Evolutionary conservation across 2,113 vertebrate species (phyloP).

Genomic region (Zapus hudsonius): DNA sequence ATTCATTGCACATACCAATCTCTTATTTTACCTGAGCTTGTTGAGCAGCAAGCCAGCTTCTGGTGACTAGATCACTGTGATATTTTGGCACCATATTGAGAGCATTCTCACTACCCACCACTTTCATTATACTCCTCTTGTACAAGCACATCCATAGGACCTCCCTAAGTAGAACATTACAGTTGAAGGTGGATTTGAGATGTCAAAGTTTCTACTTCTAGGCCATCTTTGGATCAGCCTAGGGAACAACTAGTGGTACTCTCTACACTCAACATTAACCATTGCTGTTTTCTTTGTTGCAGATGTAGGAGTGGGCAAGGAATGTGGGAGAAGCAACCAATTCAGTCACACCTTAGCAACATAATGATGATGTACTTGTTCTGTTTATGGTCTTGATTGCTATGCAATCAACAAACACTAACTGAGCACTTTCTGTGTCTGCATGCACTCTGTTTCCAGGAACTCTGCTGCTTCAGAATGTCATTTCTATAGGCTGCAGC

Average conservation of each 20-base stretch:
- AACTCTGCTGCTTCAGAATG: neutral
- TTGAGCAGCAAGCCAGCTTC: neutral
- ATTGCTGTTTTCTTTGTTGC: neutral
- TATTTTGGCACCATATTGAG: neutral
- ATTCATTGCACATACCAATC: neutral
- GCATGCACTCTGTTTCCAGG: neutral
- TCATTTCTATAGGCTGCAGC: neutral
- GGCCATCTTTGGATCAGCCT: neutral
- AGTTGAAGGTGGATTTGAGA: neutral
- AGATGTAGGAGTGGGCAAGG: neutral
- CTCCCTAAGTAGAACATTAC: neutral
- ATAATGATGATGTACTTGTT: neutral
- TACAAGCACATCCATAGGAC: neutral
- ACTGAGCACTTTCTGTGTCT: neutral
- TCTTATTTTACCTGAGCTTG: neutral
- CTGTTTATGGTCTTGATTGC: neutral
- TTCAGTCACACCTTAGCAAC: neutral
- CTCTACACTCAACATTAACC: neutral
- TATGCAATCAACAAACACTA: neutral
- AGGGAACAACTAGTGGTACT: neutral
- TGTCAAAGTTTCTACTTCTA: neutral
- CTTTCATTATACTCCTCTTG: neutral
- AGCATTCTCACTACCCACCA: neutral
- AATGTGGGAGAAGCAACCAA: conserved; percentile 19
- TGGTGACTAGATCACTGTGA: neutral